Conservation (phyloP, 1,140 invertebrate genomes). For the Limonius californicus region DNA sequence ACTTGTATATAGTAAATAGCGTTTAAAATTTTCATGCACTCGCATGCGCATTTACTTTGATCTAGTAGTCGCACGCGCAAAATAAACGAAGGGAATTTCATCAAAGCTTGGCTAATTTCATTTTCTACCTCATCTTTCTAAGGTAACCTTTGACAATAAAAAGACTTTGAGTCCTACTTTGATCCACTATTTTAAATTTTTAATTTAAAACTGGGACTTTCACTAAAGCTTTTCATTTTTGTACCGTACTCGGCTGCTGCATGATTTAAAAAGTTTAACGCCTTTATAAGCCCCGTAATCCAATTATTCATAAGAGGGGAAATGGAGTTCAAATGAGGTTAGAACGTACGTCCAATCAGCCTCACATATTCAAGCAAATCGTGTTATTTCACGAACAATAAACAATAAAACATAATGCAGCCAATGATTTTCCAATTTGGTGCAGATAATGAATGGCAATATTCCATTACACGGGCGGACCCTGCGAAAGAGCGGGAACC, state of each 20-base stretch:
- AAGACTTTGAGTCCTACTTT: not conserved
- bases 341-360: not conserved
- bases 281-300: not conserved
- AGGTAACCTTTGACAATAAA: conserved; percentile 7
- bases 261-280: conserved; percentile 7
- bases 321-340: not conserved
- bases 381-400: conserved; percentile 14
- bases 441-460: conserved; percentile 29
- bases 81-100: not conserved
- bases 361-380: not conserved
- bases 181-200: not conserved
- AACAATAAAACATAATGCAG: conserved; percentile 28
- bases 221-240: not conserved
- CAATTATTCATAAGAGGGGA: not conserved
- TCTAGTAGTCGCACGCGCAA: not conserved
- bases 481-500: conserved; percentile 22
- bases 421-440: conserved; percentile 30
- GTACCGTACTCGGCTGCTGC: not conserved
- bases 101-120: conserved; percentile 7
- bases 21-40: not conserved
- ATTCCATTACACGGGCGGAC: conserved; percentile 25
- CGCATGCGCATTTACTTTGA: not conserved
- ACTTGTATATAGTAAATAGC: not conserved
- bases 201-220: not conserved
- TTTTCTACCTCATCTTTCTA: conserved; percentile 2